phyloP scores from a whole-genome alignment of 2,113 vertebrate genomes.

The Hippocampus abdominalis region DNA sequence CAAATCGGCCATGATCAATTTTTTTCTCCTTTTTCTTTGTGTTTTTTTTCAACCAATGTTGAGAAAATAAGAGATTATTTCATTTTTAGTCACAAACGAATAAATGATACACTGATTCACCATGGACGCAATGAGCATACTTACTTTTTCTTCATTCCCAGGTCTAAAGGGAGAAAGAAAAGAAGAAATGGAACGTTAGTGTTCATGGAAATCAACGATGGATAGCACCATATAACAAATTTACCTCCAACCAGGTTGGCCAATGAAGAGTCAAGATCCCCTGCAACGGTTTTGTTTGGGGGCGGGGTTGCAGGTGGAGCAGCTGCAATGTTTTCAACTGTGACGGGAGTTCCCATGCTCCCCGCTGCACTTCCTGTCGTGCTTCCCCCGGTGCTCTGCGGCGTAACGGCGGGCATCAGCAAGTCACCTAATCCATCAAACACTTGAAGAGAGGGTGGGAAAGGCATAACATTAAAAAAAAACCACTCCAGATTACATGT shows the following conservation, averaged over 20 bases:
- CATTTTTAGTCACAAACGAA: too few relatives aligned
- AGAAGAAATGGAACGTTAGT: slow-evolving; percentile 2
- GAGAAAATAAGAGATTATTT: too few relatives aligned
- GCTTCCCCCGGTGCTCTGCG: slow-evolving; percentile 82
- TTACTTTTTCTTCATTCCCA: slow-evolving; percentile 97
- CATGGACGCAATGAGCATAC: slow-evolving; percentile 40
- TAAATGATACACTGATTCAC: too few relatives aligned
- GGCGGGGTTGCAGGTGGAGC: slow-evolving; percentile 63
- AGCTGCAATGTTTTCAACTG: slow-evolving; percentile 51
- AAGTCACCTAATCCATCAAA: slow-evolving; percentile 95
- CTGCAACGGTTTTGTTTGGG: slow-evolving; percentile 80
- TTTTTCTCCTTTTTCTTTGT: too few relatives aligned
- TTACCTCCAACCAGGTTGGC: slow-evolving; percentile 96
- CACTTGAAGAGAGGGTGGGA: slow-evolving; percentile 65
- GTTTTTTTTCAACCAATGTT: too few relatives aligned
- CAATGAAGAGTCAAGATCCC: slow-evolving; percentile 92
- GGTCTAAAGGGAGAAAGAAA: slow-evolving; percentile 72
- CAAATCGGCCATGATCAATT: too few relatives aligned
- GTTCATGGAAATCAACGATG: not conserved
- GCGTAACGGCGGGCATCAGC: slow-evolving; percentile 92
- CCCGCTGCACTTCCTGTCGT: slow-evolving; percentile 61
- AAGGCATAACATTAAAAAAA: slow-evolving; percentile 26
- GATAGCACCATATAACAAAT: slow-evolving; percentile 26
- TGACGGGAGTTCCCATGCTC: slow-evolving; percentile 49
- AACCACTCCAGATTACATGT: slow-evolving; percentile 36